Evolutionary conservation across 2,113 vertebrate species (phyloP).

Genomic region (Turnix velox): DNA sequence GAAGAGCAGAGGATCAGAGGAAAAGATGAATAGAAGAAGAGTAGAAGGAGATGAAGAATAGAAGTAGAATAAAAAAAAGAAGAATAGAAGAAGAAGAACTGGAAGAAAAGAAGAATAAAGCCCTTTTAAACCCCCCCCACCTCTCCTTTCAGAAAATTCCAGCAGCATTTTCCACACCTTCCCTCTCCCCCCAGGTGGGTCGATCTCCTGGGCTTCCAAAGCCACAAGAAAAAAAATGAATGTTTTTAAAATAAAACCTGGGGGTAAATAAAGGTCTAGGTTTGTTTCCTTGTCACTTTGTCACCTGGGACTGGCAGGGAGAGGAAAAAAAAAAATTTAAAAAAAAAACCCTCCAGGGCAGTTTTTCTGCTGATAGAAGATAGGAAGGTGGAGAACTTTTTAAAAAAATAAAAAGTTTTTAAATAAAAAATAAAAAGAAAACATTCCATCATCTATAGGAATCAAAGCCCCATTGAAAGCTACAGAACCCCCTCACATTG

Average conservation of each 20-base stretch:
- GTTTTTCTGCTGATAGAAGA: slow-evolving; percentile 36
- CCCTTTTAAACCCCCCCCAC: too few relatives aligned
- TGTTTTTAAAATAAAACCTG: slow-evolving; percentile 47
- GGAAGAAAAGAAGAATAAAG: neutral
- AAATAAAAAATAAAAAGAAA: too few relatives aligned
- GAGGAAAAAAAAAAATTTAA: neutral
- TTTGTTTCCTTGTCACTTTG: neutral
- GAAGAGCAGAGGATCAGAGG: too few relatives aligned
- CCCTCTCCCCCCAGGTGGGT: neutral
- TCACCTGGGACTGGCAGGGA: neutral
- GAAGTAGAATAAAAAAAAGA: too few relatives aligned
- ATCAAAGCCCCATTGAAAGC: slow-evolving; percentile 77
- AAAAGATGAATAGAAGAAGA: too few relatives aligned
- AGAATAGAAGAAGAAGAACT: neutral
- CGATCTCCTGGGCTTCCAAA: slow-evolving; percentile 31
- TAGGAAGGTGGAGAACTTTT: slow-evolving; percentile 54
- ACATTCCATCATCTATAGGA: slow-evolving; percentile 65
- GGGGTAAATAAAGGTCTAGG: slow-evolving; percentile 35
- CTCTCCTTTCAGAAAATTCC: neutral
- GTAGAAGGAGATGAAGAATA: too few relatives aligned
- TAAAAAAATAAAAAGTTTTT: slow-evolving; percentile 48
- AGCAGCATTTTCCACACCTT: neutral
- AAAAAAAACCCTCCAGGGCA: rapidly evolving
- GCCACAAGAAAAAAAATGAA: slow-evolving; percentile 51
- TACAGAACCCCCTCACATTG: slow-evolving; percentile 59